phyloP scores from a whole-genome alignment of 2,113 vertebrate species.

The Perca schrenkii region DNA sequence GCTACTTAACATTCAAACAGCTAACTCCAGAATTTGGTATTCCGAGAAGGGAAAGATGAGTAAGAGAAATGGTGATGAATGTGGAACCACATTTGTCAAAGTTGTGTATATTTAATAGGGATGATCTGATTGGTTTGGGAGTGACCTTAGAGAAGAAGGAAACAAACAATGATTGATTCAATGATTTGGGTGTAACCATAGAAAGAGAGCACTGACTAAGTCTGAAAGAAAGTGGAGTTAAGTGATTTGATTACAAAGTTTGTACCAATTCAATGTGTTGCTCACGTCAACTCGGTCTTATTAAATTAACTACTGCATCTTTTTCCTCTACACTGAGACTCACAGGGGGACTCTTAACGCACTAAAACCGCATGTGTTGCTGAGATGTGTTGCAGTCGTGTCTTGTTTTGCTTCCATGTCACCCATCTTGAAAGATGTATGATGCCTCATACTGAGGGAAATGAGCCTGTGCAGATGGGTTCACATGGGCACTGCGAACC shows the following conservation, averaged over 20 bases:
- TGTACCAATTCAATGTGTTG: not conserved
- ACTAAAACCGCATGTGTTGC: not conserved
- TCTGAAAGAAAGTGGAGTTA: not conserved
- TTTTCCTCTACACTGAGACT: not conserved
- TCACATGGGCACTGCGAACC: slow-evolving; percentile 25
- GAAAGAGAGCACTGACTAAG: not conserved
- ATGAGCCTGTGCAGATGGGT: slow-evolving; percentile 54
- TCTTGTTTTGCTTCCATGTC: slow-evolving; percentile 15
- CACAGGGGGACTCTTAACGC: not conserved
- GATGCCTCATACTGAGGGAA: slow-evolving; percentile 34
- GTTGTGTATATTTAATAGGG: not conserved
- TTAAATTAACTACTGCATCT: slow-evolving; percentile 11
- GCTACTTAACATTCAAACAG: not conserved
- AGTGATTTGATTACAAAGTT: slow-evolving; percentile 27
- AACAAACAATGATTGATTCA: slow-evolving; percentile 16
- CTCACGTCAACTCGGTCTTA: not conserved
- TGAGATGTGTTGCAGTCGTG: not conserved
- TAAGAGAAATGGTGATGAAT: not conserved
- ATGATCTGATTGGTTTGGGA: slow-evolving; percentile 20
- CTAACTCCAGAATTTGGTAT: not conserved
- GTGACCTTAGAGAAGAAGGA: not conserved
- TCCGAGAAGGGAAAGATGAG: not conserved
- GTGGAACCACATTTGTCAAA: slow-evolving; percentile 20
- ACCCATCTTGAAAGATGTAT: slow-evolving; percentile 53
- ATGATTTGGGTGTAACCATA: not conserved